Evolutionary conservation across 1,140 invertebrate genomes (phyloP), one percentile per base, ranked within the genome.

Genomic region (Eueides isabella): DNA sequence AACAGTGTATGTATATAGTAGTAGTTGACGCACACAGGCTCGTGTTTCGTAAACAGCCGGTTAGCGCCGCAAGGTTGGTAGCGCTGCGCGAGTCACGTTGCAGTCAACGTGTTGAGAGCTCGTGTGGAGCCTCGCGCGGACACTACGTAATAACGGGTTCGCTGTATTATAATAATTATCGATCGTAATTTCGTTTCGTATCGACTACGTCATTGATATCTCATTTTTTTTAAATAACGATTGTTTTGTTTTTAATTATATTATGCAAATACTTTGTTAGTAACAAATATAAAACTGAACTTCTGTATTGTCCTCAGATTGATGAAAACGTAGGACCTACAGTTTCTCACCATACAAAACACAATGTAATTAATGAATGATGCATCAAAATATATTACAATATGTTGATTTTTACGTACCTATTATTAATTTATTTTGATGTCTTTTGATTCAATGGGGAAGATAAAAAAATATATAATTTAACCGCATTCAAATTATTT

Each of bases 71-170:
- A 61, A 80, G 71, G 89, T 92, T 92, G 89, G 88, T 71, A 84
- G 73, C 71, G 31, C 81, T 69, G 81, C 70, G 28, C 33, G 55
- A 77, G 87, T 92, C 91, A 91, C 91, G 91, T 92, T 92, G 91
- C 91, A 85, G 19, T n/a, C 86, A 91, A 92, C 88, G 91, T 92
- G 91, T 82, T 76, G 78, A 9, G 75, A 68, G 79, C 82, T 82
- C 91, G 86, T 90, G 88, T 66, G 67, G 68, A 69, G 81, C 82
- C 86, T 76, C 81, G 87, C 84, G 86, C 75, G 35, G 68, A 67
- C 69, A 67, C 38, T 70, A 79, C 78, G 78, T 85, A 78, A 76
- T 74, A 80, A 75, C 76, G 71, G 68, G 72, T 77, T 72, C 44
- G 63, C 69, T 74, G 67, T 62, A 74, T 80, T 74, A 72, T n/a